These are phyloP conservation scores for Prunella himalayana DNA, from an alignment of 2,113 vertebrate species.

Conservation along the genomic window DNA sequence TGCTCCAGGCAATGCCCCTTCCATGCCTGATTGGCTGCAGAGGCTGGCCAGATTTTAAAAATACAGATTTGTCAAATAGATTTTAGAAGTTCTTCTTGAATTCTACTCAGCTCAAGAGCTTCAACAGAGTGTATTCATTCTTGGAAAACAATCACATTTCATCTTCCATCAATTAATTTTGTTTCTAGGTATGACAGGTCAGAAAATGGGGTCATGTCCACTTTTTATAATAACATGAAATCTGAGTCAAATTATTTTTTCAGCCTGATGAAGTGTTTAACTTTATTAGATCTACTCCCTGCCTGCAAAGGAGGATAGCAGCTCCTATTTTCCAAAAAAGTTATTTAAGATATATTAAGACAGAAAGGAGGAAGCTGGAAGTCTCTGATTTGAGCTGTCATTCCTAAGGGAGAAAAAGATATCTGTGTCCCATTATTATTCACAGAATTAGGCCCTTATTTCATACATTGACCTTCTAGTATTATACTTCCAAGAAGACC, in stretches of 20 bases:
- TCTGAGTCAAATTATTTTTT: not conserved
- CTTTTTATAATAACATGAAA: not conserved
- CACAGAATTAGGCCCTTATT: not conserved
- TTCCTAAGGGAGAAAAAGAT: not conserved
- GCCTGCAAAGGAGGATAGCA: not conserved
- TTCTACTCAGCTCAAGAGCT: not conserved
- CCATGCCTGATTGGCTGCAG: not conserved
- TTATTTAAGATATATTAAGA: not conserved
- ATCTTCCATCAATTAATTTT: not conserved
- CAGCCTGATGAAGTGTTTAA: not conserved
- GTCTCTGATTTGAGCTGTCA: not conserved
- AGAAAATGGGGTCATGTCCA: not conserved
- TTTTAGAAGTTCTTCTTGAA: not conserved
- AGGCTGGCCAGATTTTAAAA: not conserved
- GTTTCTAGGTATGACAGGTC: not conserved
- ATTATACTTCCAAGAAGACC: not conserved
- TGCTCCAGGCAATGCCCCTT: not conserved
- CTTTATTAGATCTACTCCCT: not conserved
- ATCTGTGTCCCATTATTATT: not conserved
- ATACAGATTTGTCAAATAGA: accelerated
- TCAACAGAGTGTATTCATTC: not conserved
- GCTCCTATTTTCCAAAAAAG: not conserved
- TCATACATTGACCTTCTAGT: not conserved
- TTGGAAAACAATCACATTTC: not conserved
- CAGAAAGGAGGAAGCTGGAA: not conserved